phyloP scores from a whole-genome alignment of 1,140 invertebrate genomes.

The Drosophila sp. region DNA sequence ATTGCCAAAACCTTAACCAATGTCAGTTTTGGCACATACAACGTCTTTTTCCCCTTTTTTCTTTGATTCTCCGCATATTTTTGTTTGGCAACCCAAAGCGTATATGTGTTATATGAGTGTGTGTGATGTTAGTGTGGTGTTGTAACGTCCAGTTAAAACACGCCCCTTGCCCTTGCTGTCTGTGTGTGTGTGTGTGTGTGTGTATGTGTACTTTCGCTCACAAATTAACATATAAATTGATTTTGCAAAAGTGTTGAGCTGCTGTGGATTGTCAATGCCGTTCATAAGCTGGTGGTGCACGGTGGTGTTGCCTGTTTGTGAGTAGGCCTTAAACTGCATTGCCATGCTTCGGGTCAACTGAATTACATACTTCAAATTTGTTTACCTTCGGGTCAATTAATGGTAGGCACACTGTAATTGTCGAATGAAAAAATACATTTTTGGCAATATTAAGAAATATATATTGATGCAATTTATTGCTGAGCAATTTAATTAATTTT shows the following conservation, averaged over 20 bases:
- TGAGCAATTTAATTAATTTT: constrained; percentile 34
- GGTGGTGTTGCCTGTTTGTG: too few relatives aligned
- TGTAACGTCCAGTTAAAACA: constrained; percentile 43
- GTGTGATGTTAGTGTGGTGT: not conserved
- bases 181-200: too few relatives aligned
- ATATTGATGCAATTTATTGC: constrained; percentile 34
- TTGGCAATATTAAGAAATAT: constrained; percentile 1
- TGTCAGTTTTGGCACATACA: constrained; percentile 79
- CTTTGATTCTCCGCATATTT: constrained; percentile 61
- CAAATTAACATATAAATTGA: constrained; percentile 83
- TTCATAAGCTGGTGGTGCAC: not conserved
- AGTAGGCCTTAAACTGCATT: constrained; percentile 31
- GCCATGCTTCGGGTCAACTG: not conserved
- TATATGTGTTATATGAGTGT: constrained; percentile 2
- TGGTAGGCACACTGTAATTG: constrained; percentile 18
- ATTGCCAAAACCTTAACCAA: constrained; percentile 57
- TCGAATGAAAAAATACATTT: constrained; percentile 7
- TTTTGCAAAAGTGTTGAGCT: constrained; percentile 71
- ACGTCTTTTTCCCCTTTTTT: constrained; percentile 41
- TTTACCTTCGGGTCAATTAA: constrained; percentile 23
- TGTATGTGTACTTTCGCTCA: constrained; percentile 68
- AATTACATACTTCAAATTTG: constrained; percentile 16
- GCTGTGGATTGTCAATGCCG: constrained; percentile 58
- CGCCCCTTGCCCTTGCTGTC: constrained; percentile 44
- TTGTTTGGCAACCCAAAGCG: constrained; percentile 48